Percentiles rank a stretch among this genome's conserved stretches.
These are phyloP conservation scores for Formica selysi DNA, from an alignment of 1,140 invertebrate species.

Conservation along the genomic window DNA sequence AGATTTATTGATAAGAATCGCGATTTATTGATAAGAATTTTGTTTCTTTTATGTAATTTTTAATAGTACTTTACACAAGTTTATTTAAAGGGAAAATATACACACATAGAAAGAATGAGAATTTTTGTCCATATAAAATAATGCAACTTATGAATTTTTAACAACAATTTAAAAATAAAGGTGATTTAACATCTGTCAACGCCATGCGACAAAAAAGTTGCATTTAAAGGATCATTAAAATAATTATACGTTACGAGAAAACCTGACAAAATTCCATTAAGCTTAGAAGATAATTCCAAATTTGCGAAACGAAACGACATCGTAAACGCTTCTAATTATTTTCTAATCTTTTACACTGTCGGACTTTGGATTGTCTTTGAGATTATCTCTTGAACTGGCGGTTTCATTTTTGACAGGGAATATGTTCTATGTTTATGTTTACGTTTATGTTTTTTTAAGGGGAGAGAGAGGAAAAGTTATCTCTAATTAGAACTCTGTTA, in stretches of 20 bases:
- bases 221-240: not conserved
- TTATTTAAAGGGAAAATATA: not conserved
- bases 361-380: not conserved
- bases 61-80: not conserved
- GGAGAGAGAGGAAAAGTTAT: not conserved
- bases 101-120: not conserved
- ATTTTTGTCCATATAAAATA: not conserved
- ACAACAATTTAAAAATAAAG: not conserved
- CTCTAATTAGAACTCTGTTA: not conserved
- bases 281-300: slow-evolving; percentile 15
- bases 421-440: not conserved
- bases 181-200: not conserved
- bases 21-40: not conserved
- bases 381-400: not conserved
- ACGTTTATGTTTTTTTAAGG: not conserved
- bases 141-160: not conserved
- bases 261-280: not conserved
- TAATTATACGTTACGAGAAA: not conserved
- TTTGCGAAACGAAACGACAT: not conserved
- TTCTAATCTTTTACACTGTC: not conserved
- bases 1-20: slow-evolving; percentile 41
- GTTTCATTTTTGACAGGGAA: not conserved
- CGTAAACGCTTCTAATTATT: not conserved
- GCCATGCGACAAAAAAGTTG: not conserved
- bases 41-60: not conserved